A percentile compares a stretch with the other conserved stretches of the same genome.
Conservation (phyloP, 1,140 invertebrate genomes). For the Pantala flavescens region DNA sequence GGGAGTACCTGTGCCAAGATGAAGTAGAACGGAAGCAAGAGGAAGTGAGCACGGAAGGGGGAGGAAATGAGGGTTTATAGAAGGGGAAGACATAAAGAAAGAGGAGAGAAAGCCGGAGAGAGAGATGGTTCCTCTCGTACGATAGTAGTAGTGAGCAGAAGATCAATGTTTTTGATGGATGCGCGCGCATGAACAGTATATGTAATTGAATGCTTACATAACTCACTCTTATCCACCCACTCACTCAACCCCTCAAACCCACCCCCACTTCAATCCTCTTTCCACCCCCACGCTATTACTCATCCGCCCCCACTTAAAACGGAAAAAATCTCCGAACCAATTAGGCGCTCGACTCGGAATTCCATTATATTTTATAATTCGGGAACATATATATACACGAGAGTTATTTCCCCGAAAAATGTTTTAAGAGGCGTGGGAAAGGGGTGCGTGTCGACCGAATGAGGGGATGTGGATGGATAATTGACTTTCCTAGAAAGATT, state of each 20-base stretch:
- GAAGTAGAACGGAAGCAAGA: neutral
- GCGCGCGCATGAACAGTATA: neutral
- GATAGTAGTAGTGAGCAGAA: neutral
- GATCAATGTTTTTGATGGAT: constrained; percentile 10
- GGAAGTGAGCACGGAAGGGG: neutral
- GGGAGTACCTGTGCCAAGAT: neutral
- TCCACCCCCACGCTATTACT: neutral
- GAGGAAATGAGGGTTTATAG: neutral
- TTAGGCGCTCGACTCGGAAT: neutral
- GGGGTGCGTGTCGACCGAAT: no score
- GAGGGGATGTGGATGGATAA: no score
- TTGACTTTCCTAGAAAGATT: no score
- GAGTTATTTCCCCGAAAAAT: no score
- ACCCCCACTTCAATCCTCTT: neutral
- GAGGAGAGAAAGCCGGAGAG: neutral
- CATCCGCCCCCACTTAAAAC: neutral
- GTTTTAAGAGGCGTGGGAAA: no score
- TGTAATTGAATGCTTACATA: constrained; percentile 10
- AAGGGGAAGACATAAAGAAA: neutral
- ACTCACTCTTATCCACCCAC: neutral
- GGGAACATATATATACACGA: neutral
- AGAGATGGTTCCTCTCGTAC: neutral
- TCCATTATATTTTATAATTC: constrained; percentile 6
- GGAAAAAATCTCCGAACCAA: neutral
- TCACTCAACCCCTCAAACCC: neutral